Evolutionary conservation across 35 echinoderm and acorn worm genomes (phyloP).

Genomic region (Apostichopus japonicus): DNA sequence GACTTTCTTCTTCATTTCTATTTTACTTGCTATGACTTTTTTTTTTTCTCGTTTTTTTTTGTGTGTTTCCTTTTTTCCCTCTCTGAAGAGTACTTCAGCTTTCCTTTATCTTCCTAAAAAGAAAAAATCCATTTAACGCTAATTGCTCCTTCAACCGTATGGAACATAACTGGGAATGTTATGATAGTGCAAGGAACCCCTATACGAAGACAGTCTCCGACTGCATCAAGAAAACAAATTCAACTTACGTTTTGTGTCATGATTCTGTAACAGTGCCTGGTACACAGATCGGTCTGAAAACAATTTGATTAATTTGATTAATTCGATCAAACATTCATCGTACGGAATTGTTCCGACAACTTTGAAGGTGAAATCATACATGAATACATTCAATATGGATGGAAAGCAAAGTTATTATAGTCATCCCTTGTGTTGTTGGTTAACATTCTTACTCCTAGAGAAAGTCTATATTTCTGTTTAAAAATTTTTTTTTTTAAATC

Average conservation of each 20-base stretch:
- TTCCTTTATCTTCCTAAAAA: neutral
- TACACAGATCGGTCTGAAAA: conserved; percentile 67
- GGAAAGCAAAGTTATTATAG: too few species aligned
- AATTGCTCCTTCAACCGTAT: neutral
- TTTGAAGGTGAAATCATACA: conserved; percentile 1
- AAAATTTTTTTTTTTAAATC: too few species aligned
- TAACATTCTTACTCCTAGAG: too few species aligned
- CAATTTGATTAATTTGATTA: conserved; percentile 26
- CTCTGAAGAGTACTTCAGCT: neutral
- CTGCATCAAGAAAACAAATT: conserved; percentile 29
- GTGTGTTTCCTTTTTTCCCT: too few species aligned
- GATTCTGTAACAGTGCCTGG: conserved; percentile 66
- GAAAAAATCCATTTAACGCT: neutral
- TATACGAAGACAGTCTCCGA: too few species aligned
- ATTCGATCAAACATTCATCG: conserved; percentile 23
- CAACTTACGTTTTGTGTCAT: conserved; percentile 65
- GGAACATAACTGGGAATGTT: neutral
- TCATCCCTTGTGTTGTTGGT: too few species aligned
- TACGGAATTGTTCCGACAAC: neutral
- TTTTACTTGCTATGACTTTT: too few species aligned
- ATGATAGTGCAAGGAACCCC: neutral
- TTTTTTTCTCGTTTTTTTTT: too few species aligned
- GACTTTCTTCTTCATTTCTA: too few species aligned
- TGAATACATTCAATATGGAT: neutral
- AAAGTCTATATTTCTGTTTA: too few species aligned